phyloP scores from a whole-genome alignment of 2,888 invertebrate species.

The Dryocosmus kuriphilus region DNA sequence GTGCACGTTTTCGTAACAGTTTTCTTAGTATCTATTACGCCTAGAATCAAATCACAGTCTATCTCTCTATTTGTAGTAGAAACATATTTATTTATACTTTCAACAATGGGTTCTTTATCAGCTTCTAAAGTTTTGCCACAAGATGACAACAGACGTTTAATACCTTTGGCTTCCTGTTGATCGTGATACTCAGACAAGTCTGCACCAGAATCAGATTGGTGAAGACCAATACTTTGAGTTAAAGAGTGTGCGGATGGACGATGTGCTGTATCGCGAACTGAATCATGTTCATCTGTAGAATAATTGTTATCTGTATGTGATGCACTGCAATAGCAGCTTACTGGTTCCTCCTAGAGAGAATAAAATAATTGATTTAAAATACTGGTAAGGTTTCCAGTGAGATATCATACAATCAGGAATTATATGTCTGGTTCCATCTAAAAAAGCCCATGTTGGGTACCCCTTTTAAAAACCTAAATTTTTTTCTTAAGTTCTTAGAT shows the following conservation, averaged over 20 bases:
- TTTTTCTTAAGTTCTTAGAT: too few species aligned
- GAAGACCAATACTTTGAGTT: conserved; percentile 78
- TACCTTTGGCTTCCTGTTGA: conserved; percentile 75
- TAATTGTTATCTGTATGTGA: conserved; percentile 88
- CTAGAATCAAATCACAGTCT: background rate
- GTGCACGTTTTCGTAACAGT: background rate
- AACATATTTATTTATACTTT: background rate
- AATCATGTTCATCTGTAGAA: conserved; percentile 87
- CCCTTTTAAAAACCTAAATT: too few species aligned
- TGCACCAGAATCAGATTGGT: conserved; percentile 86
- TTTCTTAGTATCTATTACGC: background rate
- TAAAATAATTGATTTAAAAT: background rate
- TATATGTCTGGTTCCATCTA: too few species aligned
- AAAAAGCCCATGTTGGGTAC: too few species aligned
- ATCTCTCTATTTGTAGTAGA: background rate
- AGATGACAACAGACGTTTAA: conserved; percentile 74
- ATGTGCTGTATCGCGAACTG: conserved; percentile 79
- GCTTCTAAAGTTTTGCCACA: conserved; percentile 65
- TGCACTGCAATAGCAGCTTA: conserved; percentile 87
- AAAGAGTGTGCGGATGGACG: conserved; percentile 66
- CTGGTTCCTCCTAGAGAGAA: conserved; percentile 74
- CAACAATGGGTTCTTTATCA: conserved; percentile 52
- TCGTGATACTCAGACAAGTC: conserved; percentile 83
- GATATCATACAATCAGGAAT: too few species aligned
- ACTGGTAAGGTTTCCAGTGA: too few species aligned